Percentiles rank a stretch among this genome's conserved stretches.
Conservation (phyloP, 2,888 invertebrate genomes). For the Neuroscelio doddi region DNA sequence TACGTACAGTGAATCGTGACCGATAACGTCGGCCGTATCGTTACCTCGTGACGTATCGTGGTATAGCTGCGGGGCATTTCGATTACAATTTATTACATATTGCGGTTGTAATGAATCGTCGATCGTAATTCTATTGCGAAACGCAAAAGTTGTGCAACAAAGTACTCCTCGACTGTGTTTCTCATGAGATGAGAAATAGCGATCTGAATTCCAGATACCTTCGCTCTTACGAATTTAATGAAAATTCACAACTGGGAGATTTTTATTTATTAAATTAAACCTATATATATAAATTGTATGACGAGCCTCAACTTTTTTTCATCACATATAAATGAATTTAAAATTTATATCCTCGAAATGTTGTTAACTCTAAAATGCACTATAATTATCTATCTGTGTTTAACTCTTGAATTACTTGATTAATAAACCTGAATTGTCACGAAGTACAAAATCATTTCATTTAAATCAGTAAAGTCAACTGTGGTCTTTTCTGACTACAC, state of each 20-base stretch:
- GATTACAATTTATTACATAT: conserved; percentile 25
- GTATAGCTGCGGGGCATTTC: conserved; percentile 9
- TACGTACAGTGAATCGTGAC: conserved; percentile 20
- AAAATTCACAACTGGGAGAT: neutral
- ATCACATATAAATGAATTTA: no score
- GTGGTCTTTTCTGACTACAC: no score
- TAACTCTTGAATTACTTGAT: no score
- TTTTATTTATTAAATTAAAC: conserved; percentile 2
- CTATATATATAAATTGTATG: no score
- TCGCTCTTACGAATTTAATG: conserved; percentile 9
- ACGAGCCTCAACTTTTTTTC: no score
- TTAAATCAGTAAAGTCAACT: no score
- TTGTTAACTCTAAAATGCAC: no score
- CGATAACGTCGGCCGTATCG: conserved; percentile 17
- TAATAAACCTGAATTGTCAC: no score
- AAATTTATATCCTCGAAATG: no score
- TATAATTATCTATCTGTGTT: no score
- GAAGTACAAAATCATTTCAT: no score
- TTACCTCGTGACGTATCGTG: conserved; percentile 9
- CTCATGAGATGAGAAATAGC: conserved; percentile 16
- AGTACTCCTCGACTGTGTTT: conserved; percentile 11
- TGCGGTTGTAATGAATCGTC: conserved; percentile 20
- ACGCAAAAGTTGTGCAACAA: conserved; percentile 21
- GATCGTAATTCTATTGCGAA: conserved; percentile 20
- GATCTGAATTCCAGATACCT: conserved; percentile 12